A percentile compares a stretch with the other conserved stretches of the same genome.
phyloP scores from a whole-genome alignment of 2,113 vertebrate species.

The Rhabdornis inornatus region DNA sequence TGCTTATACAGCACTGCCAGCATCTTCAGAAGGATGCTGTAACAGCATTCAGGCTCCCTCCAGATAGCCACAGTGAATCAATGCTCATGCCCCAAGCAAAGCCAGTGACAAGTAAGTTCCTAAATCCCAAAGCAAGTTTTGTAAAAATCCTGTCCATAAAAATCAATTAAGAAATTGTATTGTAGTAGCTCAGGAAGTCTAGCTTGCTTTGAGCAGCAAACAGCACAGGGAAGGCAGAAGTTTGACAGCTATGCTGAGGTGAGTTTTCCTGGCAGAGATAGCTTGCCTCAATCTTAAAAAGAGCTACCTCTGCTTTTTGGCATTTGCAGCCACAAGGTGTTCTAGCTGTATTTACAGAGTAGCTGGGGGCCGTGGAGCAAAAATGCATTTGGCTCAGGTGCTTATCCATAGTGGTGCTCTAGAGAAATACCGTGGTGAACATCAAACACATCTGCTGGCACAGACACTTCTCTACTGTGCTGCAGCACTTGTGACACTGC shows the following conservation, averaged over 20 bases:
- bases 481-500: not conserved
- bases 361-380: not conserved
- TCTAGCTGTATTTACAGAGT: not conserved
- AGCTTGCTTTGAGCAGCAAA: not conserved
- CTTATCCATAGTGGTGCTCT: not conserved
- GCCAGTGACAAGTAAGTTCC: not conserved
- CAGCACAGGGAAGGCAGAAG: not conserved
- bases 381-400: not conserved
- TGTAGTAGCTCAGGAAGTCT: not conserved
- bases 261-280: not conserved
- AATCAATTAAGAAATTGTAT: not conserved
- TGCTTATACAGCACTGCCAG: not conserved
- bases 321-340: not conserved
- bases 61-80: not conserved
- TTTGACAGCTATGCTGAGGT: not conserved
- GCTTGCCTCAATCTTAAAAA: not conserved
- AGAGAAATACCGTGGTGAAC: not conserved
- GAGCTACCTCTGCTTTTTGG: not conserved
- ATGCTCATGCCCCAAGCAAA: not conserved
- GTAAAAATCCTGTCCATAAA: not conserved
- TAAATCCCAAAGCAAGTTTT: not conserved
- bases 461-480: not conserved
- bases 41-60: not conserved
- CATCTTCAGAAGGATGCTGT: not conserved
- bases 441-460: slow-evolving; percentile 1